Percentiles rank a stretch among this genome's conserved stretches.
phyloP scores from a whole-genome alignment of 2,113 vertebrate species.

The Syngnathus typhle region DNA sequence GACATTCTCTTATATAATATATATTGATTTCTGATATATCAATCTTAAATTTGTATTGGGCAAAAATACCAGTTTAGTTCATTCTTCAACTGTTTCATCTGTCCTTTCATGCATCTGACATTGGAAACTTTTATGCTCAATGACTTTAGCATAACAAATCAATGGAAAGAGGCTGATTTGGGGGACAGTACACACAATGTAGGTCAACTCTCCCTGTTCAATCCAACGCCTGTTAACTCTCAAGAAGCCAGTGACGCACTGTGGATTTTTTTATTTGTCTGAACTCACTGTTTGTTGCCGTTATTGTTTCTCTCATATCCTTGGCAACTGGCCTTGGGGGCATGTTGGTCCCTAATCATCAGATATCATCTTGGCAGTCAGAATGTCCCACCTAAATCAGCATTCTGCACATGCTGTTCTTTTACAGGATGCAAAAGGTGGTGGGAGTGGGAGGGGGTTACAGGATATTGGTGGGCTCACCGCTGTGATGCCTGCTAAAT shows the following conservation, averaged over 20 bases:
- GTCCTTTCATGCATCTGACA: not conserved
- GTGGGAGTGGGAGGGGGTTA: constrained; percentile 2
- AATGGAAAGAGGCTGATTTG: not conserved
- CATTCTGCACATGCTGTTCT: constrained; percentile 6
- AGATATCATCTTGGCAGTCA: constrained; percentile 49
- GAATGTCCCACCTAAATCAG: constrained; percentile 30
- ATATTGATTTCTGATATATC: not conserved
- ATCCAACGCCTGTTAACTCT: not conserved
- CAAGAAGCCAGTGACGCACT: constrained; percentile 1
- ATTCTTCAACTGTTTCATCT: not conserved
- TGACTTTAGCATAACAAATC: not conserved
- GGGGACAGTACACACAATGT: not conserved
- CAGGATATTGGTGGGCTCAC: constrained; percentile 35
- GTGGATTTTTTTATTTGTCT: constrained; percentile 31
- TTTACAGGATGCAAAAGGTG: constrained; percentile 38
- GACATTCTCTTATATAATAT: not conserved
- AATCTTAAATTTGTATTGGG: not conserved
- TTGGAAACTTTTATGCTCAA: not conserved
- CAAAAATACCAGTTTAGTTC: not conserved
- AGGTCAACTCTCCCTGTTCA: constrained; percentile 3
- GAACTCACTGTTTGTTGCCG: constrained; percentile 38
- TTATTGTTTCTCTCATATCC: constrained; percentile 37
- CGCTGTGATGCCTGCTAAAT: constrained; percentile 39
- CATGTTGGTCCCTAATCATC: constrained; percentile 44
- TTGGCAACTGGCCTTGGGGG: constrained; percentile 42